Evolutionary conservation across 2,888 invertebrate genomes (phyloP).

Genomic region (Spisula solida): DNA sequence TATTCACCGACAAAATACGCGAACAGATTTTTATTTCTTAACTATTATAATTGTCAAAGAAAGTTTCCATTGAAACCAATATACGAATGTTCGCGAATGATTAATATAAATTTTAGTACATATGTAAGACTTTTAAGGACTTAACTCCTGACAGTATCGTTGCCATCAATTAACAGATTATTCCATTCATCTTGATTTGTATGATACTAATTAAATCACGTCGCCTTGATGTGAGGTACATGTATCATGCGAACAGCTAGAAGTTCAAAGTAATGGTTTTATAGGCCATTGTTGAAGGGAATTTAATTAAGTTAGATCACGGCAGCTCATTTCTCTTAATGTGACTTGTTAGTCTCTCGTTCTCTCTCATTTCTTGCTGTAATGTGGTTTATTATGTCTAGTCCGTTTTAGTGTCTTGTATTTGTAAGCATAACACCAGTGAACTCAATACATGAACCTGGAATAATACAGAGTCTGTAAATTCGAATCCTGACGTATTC

Average conservation of each 20-base stretch:
- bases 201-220: background rate
- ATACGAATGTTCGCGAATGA: background rate
- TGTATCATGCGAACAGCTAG: background rate
- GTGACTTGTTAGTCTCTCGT: background rate
- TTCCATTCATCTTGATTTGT: background rate
- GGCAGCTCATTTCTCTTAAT: background rate
- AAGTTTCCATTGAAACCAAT: background rate
- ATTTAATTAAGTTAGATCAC: background rate
- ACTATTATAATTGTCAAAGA: background rate
- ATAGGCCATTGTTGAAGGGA: background rate
- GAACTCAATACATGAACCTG: too few species aligned
- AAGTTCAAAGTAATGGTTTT: too few species aligned
- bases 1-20: too few species aligned
- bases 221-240: background rate
- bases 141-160: background rate
- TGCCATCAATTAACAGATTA: background rate
- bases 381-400: too few species aligned
- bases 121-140: background rate
- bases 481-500: too few species aligned
- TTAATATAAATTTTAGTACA: background rate
- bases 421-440: too few species aligned
- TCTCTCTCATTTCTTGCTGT: too few species aligned
- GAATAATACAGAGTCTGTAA: too few species aligned
- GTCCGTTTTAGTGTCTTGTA: too few species aligned
- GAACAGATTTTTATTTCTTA: background rate